phyloP scores from a whole-genome alignment of 2,113 vertebrate genomes.

The Bufo gargarizans region DNA sequence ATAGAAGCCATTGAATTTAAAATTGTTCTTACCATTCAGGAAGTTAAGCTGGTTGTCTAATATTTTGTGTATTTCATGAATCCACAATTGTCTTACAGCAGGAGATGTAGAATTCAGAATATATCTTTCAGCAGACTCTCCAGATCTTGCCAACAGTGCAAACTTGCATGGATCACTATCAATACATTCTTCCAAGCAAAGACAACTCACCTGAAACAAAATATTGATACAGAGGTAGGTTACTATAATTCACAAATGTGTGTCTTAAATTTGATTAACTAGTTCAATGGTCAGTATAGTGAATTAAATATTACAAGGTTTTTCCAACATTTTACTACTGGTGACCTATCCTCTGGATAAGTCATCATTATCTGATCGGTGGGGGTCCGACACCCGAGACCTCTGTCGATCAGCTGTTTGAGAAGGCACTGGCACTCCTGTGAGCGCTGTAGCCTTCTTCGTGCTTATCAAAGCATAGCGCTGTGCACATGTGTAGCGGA shows the following conservation, averaged over 20 bases:
- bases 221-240: background rate
- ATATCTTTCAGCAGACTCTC: slow-evolving; percentile 85
- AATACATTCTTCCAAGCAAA: slow-evolving; percentile 92
- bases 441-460: too few relatives aligned
- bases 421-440: too few relatives aligned
- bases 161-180: slow-evolving; percentile 96
- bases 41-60: slow-evolving; percentile 98
- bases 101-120: slow-evolving; percentile 87
- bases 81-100: slow-evolving; percentile 87
- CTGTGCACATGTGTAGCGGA: too few relatives aligned
- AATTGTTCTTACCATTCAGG: slow-evolving; percentile 87
- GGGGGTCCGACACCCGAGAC: too few relatives aligned
- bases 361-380: too few relatives aligned
- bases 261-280: background rate
- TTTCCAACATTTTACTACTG: too few relatives aligned
- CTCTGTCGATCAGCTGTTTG: too few relatives aligned
- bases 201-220: slow-evolving; percentile 87
- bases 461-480: too few relatives aligned
- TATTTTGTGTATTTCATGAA: slow-evolving; percentile 97
- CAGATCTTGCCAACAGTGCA: slow-evolving; percentile 89
- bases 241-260: too few relatives aligned
- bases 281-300: background rate
- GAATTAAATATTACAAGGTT: background rate
- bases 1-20: background rate
- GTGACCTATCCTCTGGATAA: too few relatives aligned